Evolutionary conservation across 2,888 invertebrate genomes (phyloP).

Genomic region (Xanthia togata): DNA sequence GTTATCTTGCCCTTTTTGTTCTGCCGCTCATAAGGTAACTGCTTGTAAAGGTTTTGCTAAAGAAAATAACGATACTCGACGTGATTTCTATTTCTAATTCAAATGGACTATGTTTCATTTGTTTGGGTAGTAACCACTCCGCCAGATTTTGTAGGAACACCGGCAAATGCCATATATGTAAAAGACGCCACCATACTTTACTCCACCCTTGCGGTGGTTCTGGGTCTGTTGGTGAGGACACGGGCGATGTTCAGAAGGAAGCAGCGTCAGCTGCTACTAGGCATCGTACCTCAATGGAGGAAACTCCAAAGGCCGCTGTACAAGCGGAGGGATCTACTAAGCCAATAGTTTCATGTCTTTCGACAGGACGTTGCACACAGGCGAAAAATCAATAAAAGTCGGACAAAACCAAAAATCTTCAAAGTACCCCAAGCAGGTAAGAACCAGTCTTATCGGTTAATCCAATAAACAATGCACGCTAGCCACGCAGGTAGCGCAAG

Average conservation of each 20-base stretch:
- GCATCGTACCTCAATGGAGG: not conserved
- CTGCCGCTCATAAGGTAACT: conserved; percentile 1
- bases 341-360: not conserved
- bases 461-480: too few relatives aligned
- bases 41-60: not conserved
- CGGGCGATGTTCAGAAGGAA: not conserved
- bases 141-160: conserved; percentile 4
- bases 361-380: too few relatives aligned
- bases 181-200: conserved; percentile 6
- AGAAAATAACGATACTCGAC: not conserved
- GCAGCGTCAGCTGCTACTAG: not conserved
- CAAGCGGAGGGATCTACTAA: too few relatives aligned
- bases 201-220: conserved; percentile 1
- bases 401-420: too few relatives aligned
- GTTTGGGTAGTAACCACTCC: conserved; percentile 4
- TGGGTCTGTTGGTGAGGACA: not conserved
- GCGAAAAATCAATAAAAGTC: too few relatives aligned
- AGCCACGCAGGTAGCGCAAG: too few relatives aligned
- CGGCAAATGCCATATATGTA: not conserved
- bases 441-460: too few relatives aligned
- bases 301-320: not conserved
- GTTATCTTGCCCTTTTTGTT: not conserved
- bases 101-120: conserved; percentile 1
- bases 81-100: too few relatives aligned
- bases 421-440: too few relatives aligned